Base-by-base conservation (phyloP, 1,140 invertebrate species). In the Teleopsis dalmanni region DNA sequence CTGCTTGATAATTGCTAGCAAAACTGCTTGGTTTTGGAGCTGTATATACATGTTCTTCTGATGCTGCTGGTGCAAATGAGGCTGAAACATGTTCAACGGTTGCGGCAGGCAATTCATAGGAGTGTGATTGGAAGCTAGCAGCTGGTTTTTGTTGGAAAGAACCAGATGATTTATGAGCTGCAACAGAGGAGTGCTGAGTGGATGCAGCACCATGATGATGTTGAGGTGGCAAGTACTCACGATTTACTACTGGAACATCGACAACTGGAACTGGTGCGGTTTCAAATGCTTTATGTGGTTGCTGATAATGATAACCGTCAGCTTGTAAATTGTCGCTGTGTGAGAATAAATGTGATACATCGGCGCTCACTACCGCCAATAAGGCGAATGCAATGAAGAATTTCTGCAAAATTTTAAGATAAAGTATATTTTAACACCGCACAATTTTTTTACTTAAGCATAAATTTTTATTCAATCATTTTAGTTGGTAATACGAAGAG, bases 271-370 rank as follows among this genome's bases (percentile, higher is more conserved):
- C 41, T 18, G 40, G 16, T n/a, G 21, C 31, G 4, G 27, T n/a
- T n/a, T n/a, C n/a, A n/a, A n/a, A n/a, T n/a, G n/a, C n/a, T n/a
- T n/a, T 23, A 5, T 44, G 22, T 16, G 64, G 64, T 11, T 51
- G 44, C 29, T 54, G 34, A 26, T 66, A 66, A 45, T 66, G 63
- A 46, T 66, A 66, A 35, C 64, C 64, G 62, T 67, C 64, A 14
- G 60, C 64, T 25, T 67, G 61, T 36, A 66, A 54, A 34, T 66
- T 64, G 48, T 66, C 55, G 55, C 64, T 66, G 52, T 53, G n/a
- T 33, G 57, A 59, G 45, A 67, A 67, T 50, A 68, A 53, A 52
- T 68, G 65, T 22, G 62, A 65, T 6, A 68, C 65, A 48, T 68
- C 65, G 47, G 64, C 65, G 25, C 62, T 61, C 48, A 57, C 65